phyloP scores from a whole-genome alignment of 2,113 vertebrate genomes.

The Bagarius yarrelli region DNA sequence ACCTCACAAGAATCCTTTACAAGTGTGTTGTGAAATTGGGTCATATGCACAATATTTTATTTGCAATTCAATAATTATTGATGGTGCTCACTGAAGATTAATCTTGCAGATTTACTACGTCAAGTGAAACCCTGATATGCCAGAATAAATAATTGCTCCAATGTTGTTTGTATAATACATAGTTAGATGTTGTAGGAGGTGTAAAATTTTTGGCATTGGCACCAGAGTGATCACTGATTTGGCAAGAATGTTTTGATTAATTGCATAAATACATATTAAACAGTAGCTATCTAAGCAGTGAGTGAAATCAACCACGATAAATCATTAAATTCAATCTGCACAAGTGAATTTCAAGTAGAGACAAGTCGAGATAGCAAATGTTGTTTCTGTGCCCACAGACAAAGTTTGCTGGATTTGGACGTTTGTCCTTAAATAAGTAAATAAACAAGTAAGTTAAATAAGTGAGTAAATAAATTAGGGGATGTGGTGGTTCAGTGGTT shows the following conservation, averaged over 20 bases:
- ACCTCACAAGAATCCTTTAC: constrained; percentile 16
- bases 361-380: constrained; percentile 29
- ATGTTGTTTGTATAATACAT: constrained; percentile 55
- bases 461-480: too few relatives aligned
- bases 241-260: constrained; percentile 71
- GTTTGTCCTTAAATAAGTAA: background rate
- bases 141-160: constrained; percentile 49
- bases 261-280: constrained; percentile 79
- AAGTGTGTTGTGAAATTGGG: constrained; percentile 25
- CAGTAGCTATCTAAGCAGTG: constrained; percentile 64
- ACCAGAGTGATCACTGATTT: constrained; percentile 70
- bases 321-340: constrained; percentile 53
- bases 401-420: constrained; percentile 2
- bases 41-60: constrained; percentile 28
- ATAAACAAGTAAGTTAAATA: too few relatives aligned
- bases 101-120: constrained; percentile 48
- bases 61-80: constrained; percentile 46
- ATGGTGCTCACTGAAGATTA: constrained; percentile 42
- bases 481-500: too few relatives aligned
- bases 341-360: constrained; percentile 44
- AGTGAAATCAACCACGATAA: constrained; percentile 51
- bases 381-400: constrained; percentile 9
- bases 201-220: constrained; percentile 60
- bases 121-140: constrained; percentile 50
- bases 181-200: constrained; percentile 69